These are phyloP conservation scores for Steromphala cineraria DNA, from an alignment of 2,888 invertebrate genomes.

Conservation along the genomic window DNA sequence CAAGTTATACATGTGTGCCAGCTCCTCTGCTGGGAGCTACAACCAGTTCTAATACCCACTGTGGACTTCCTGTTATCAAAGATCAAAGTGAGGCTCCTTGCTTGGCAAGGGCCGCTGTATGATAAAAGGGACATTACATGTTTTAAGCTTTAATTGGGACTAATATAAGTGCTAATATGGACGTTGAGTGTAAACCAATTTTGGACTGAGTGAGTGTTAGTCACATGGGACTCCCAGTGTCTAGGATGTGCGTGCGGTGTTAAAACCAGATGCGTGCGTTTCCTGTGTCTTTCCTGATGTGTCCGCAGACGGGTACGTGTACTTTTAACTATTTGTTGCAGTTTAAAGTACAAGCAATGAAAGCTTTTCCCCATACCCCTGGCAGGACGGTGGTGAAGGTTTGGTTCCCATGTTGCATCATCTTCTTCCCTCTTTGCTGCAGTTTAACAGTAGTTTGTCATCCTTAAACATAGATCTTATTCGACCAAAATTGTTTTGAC, in stretches of 20 bases:
- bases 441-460: too few species aligned
- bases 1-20: not conserved
- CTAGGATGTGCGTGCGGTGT: not conserved
- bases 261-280: not conserved
- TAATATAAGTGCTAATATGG: constrained; percentile 2
- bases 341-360: not conserved
- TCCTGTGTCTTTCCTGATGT: not conserved
- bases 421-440: not conserved
- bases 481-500: too few species aligned
- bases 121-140: not conserved
- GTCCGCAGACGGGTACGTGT: not conserved
- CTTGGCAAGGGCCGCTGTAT: too few species aligned
- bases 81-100: too few species aligned
- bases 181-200: not conserved
- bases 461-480: too few species aligned
- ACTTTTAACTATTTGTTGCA: constrained; percentile 9
- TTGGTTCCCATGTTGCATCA: not conserved
- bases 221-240: constrained; percentile 8
- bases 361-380: not conserved
- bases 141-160: constrained; percentile 10
- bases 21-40: not conserved
- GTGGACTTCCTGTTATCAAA: not conserved
- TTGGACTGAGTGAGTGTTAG: not conserved
- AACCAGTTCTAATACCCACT: not conserved
- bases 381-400: not conserved